Base-by-base conservation (phyloP, 2,888 invertebrate species). In the Neoaliturus tenellus region DNA sequence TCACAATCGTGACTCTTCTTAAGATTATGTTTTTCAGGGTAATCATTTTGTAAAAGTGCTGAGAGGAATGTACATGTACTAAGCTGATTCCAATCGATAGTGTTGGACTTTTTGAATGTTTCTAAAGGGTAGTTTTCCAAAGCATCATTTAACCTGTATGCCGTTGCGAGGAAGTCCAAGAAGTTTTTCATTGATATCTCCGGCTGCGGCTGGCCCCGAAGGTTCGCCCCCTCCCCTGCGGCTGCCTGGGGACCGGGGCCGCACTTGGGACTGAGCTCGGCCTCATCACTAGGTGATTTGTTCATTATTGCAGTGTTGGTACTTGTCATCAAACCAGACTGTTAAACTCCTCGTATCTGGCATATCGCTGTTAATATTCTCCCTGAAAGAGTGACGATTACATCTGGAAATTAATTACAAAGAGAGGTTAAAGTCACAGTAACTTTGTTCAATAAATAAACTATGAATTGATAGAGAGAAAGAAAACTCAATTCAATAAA, bases 151-250 rank as follows among this genome's bases (percentile, higher is more conserved):
- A 95, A 93, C 91, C 95, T 94, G 90, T 95, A 95, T 0, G 95
- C 95, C 8, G 94, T 94, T 89, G 93, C 93, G 91, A 95, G 92
- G 88, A 95, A 95, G 88, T 95, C 94, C 87, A 95, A 93, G 88
- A 95, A 95, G 87, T 94, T 93, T 89, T 93, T 93, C 8, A 95
- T 93, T 0, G 95, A 93, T 35, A 82, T 78, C 1, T 78, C 78
- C 3, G 14, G 33, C 35, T 78, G 78, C 10, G 39, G n/a, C 35
- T 51, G 55, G 51, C 3, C 28, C 2, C 28, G 41, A 4, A 23
- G 73, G 14, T 1, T 75, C 1, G 73, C 28, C 28, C 28, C 44
- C 12, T 75, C 78, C 31, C 35, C 39, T n/a, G 78, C 33, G 3
- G 12, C 23, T 33, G 28, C 28, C 6, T 28, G 75, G 17, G 44